Evolutionary conservation across 2,888 invertebrate species (phyloP), one percentile per base, ranked within the genome.

Genomic region (Xestobium rufovillosum): DNA sequence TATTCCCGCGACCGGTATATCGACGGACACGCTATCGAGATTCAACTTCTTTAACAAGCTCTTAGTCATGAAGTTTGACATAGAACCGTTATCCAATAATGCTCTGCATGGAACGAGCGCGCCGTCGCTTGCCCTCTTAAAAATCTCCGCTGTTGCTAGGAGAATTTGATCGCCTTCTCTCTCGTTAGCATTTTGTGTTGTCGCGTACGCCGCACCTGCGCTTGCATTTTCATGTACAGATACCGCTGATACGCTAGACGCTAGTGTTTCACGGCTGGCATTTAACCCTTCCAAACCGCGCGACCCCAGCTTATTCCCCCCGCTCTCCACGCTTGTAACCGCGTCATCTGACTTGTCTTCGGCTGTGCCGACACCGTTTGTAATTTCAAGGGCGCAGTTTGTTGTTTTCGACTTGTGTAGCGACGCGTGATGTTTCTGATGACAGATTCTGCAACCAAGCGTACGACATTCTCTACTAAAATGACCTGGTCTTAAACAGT

Each of bases 41-140:
- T 29, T 29, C 4, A 29, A 4, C 3, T 4, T 10, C 13, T 4
- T 10, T 2, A 3, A 3, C 3, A 35, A 9, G 6, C n/a, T 15
- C 6, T 12, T 13, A 8, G 25, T 19, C 14, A 37, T 33, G 19
- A 35, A 37, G 15, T n/a, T 25, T 14, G 25, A 14, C 16, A 33
- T 26, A 4, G 37, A 37, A 6, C 33, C 37, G 9, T 23, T 10
- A 34, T 34, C 37, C 10, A 37, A 25, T 11, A 35, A n/a, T 10
- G 37, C 37, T 13, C 33, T 35, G 11, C 25, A 14, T 6, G 31
- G 11, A 3, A 12, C 4, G 6, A 12, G n/a, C 8, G 13, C 23
- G n/a, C 33, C 33, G 3, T 4, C 4, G 9, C n/a, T 9, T 14
- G 14, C 37, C n/a, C 6, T n/a, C 6, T 26, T 15, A 3, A n/a